Evolutionary conservation across 2,888 invertebrate genomes (phyloP), one percentile per base, ranked within the genome.

Genomic region (Agrypnus murinus): DNA sequence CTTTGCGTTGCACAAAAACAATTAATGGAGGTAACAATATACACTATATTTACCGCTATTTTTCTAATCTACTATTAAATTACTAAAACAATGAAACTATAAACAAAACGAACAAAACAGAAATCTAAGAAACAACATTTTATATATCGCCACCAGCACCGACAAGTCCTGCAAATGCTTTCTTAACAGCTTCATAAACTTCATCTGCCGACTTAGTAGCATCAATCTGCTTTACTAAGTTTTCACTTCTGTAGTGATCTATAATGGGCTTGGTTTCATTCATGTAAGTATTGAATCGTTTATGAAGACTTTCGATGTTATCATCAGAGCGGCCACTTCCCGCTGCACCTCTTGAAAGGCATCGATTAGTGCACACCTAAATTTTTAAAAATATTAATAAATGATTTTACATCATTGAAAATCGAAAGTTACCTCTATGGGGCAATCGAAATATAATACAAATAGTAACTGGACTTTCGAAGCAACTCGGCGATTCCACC

Each of bases 251-350:
- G 79, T 95, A 98, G 83, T 95, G 89, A 32, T 95, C 88, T 64
- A 98, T 92, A 74, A 99, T 97, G 0, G 98, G 97, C 88, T 95
- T 89, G 0, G 98, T 97, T 80, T 95, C 95, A 72, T 91, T 92
- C 19, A 92, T 85, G 82, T 96, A 97, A 0, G 96, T 98, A 76
- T 91, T 88, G 79, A 97, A 95, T 69, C 98, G 90, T 82, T 97
- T 97, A 78, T 92, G 90, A 53, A 98, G 86, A 77, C 94, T 93
- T 43, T 97, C 96, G 46, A 91, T 84, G 82, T 99, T 99, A 84
- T 99, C 99, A 84, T 99, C 99, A 0, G 93, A 90, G 9, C 99
- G 91, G 0, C 98, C 98, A 84, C 96, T 97, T 55, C 95, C 96
- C 48, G 91, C 92, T 58, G 93, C 92, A 0, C 98, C 98, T 72